Base-by-base conservation (phyloP, 2,113 vertebrate genomes). In the Planiliza haematocheilus region DNA sequence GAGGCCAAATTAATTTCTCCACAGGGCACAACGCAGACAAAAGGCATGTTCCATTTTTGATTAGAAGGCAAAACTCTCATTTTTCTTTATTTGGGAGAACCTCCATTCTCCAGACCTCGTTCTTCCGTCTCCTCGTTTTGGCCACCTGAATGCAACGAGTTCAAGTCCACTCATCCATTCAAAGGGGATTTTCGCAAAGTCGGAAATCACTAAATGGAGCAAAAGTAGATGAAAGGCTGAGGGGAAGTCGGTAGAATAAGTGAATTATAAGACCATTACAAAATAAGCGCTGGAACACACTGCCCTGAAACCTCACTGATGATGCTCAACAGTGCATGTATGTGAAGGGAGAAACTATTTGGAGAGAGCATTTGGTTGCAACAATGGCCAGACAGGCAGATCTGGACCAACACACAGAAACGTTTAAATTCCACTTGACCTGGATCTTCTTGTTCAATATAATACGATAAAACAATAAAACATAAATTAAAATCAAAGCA, bases 141-240 rank as follows among this genome's bases (percentile, higher is more conserved):
- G 64, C 52, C 36, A 38, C 17, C 16, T 55, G 21, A 78, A 60
- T 50, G 63, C 39, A 48, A 59, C 45, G 52, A 30, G 42, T 48
- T 16, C 14, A 69, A 18, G 20, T 45, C 38, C 12, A 50, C 73
- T 60, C 42, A 81, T 48, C 53, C 24, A 45, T 73, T 58, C 10
- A 63, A 36, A 65, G 21, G 6, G 14, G 21, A 62, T 74, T 78
- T 77, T 42, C 3, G 4, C 37, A 70, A 79, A 58, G 39, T 41
- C 0, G 0, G 45, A 71, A 70, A 68, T 50, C 17, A 14, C 43
- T 20, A n/a, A 70, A 49, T 57, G n/a, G 51, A 72, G 3, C 58
- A 56, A 59, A 65, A 43, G 30, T 2, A 13, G 20, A 63, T 65
- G n/a, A 66, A 73, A 62, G 38, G 17, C 56, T 46, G 0, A 58